phyloP scores from a whole-genome alignment of 2,797 vertebrate genomes.

The Dromococcyx pavoninus region DNA sequence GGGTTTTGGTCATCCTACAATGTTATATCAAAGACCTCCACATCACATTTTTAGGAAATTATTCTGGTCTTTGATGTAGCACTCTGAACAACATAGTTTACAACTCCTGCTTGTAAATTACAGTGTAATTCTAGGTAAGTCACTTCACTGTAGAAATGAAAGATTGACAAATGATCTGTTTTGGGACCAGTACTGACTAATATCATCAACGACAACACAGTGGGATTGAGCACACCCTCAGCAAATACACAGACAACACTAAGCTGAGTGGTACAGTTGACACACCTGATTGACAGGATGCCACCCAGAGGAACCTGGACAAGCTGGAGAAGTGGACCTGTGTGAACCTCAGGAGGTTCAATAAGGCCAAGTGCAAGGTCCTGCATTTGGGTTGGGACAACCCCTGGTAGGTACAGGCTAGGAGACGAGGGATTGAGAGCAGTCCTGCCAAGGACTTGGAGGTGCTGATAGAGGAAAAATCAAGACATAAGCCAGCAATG shows the following conservation, averaged over 20 bases:
- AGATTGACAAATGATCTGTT: not conserved
- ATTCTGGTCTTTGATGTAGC: not conserved
- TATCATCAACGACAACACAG: not conserved
- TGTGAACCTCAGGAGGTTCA: not conserved
- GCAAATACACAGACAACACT: not conserved
- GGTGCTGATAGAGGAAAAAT: not conserved
- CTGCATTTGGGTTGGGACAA: not conserved
- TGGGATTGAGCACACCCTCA: not conserved
- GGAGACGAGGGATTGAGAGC: not conserved
- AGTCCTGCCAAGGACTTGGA: not conserved
- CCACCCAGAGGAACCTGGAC: not conserved
- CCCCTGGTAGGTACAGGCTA: fast-evolving
- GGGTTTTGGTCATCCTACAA: not conserved
- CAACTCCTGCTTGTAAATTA: not conserved
- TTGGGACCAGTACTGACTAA: not conserved
- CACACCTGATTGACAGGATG: fast-evolving
- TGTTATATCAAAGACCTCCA: not conserved
- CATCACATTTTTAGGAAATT: not conserved
- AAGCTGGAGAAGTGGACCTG: not conserved
- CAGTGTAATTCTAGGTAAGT: not conserved
- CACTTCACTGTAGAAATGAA: not conserved
- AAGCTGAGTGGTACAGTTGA: not conserved
- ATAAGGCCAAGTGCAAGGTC: not conserved
- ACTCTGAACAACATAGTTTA: not conserved
- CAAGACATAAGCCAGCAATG: not conserved